Conservation (phyloP, 2,888 invertebrate species). For the Lasioglossum oenotherae region DNA sequence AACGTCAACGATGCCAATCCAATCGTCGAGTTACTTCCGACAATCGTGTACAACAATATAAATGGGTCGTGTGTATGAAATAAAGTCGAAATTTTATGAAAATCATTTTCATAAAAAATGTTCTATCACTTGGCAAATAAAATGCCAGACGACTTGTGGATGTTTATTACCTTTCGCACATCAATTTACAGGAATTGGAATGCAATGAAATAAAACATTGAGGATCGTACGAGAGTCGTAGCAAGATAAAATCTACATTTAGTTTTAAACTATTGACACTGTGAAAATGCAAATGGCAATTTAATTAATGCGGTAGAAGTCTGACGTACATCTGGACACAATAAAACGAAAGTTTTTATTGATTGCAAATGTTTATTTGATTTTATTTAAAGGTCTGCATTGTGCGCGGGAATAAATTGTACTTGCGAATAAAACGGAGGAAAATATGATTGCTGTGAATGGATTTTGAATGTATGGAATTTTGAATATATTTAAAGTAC, state of each 20-base stretch:
- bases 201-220: background rate
- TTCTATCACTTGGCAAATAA: background rate
- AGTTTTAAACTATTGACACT: background rate
- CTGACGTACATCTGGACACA: background rate
- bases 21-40: background rate
- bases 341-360: background rate
- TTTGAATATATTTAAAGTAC: background rate
- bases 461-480: background rate
- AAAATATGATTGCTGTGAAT: background rate
- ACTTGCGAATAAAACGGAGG: background rate
- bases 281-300: background rate
- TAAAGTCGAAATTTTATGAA: no score
- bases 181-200: background rate
- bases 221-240: background rate
- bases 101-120: background rate
- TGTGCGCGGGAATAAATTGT: background rate
- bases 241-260: background rate
- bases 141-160: background rate
- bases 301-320: background rate
- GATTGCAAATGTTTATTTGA: background rate
- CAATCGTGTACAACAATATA: background rate
- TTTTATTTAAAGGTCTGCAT: background rate
- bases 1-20: background rate
- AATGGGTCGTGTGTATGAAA: no score
- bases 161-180: background rate